Base-by-base conservation (phyloP, 2,797 vertebrate species). In the Threskiornis aethiopicus region DNA sequence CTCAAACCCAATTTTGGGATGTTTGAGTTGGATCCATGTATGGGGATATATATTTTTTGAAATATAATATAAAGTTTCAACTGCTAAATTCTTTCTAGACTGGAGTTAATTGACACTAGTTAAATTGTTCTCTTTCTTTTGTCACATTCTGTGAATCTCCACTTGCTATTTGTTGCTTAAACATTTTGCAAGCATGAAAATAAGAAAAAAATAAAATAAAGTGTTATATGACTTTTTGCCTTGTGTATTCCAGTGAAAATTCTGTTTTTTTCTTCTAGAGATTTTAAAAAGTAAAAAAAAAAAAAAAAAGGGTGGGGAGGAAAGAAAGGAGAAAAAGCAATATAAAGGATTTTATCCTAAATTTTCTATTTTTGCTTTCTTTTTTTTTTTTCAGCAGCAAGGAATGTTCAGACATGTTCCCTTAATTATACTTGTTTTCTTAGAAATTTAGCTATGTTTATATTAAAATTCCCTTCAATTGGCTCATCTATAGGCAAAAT, bases 291-390 rank as follows among this genome's bases (percentile, higher is more conserved):
- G 4, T 28, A 6, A 0, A 6, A 18, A 14, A 31, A 5, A 21
- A 25, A 26, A 10, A 16, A 2, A 39, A 39, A 10, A 10, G 37
- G 1, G 9, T 39, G 16, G 0, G 8, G 14, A 47, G 7, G 17
- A 41, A 42, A 47, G 11, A 57, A 66, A 55, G 51, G 2, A 4
- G 4, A 4, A 28, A 51, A 69, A 58, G 1, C 2, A 51, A 66
- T 28, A 26, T 10, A 37, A 65, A 51, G 3, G 9, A 49, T 2
- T 47, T 70, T 19, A 52, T 24, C 9, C 1, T 41, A 51, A 33
- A n/a, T 75, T 37, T 65, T 64, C 9, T 64, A 6, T 0, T 12
- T 62, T 72, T 80, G 1, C 1, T 61, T 11, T 24, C 4, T n/a
- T 29, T 35, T 39, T 39, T 76, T 26, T 44, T 76, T 26, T 44